Base-by-base conservation (phyloP, 2,888 invertebrate genomes). In the Sepiola atlantica region DNA sequence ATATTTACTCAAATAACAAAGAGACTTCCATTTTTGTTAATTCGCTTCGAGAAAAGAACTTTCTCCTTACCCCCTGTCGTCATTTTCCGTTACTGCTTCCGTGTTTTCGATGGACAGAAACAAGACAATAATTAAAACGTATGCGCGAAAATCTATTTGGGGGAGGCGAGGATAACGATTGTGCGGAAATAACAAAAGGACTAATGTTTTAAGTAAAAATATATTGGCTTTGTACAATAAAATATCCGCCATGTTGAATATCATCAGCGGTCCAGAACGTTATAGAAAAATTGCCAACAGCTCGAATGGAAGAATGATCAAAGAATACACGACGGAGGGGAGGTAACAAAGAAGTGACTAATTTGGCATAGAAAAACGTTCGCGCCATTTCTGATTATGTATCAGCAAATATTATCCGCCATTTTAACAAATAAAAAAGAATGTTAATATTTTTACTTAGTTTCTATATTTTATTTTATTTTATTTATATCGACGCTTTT, bases 201-300 rank as follows among this genome's bases (percentile, higher is more conserved):
- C n/a, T 28, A n/a, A 8, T n/a, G n/a, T 16, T 32, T 16, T 77
- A 77, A 77, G 16, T 16, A 77, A 77, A 32, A 77, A 77, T 77
- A 77, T 77, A 77, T 77, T 77, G 77, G n/a, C 77, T 77, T 20
- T 32, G 32, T 32, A 77, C 77, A 77, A 77, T 77, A n/a, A 77
- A n/a, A 77, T n/a, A 77, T 77, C 77, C 77, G 77, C n/a, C 32
- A 77, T n/a, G 77, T n/a, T 77, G 77, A 77, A 77, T 77, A n/a
- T 77, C n/a, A 77, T n/a, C 77, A 32, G 77, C n/a, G 32, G 77
- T 77, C 77, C n/a, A n/a, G n/a, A 77, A 77, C 77, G 77, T n/a
- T n/a, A 77, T 14, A n/a, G 77, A n/a, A 77, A 77, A 77, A 77
- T n/a, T 77, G 77, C 14, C 16, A 77, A n/a, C 77, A 32, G n/a